Base-by-base conservation (phyloP, 2,113 vertebrate genomes). In the Tichodroma muraria region DNA sequence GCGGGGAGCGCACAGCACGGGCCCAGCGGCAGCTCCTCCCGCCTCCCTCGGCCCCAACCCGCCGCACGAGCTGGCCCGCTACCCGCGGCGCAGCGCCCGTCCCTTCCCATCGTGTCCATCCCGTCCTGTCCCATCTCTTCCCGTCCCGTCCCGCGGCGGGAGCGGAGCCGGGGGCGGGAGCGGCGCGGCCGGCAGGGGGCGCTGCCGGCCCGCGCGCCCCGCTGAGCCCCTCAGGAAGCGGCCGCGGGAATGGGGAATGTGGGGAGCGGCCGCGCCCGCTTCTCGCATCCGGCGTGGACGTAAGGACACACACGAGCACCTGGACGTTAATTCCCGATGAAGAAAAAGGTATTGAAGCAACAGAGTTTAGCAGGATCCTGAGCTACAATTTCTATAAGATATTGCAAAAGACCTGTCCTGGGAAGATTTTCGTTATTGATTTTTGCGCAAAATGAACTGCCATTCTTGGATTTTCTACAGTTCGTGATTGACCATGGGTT, bases 261-360 rank as follows among this genome's bases (percentile, higher is more conserved):
- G 6, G 23, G 60, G 40, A 37, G 28, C 2, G 37, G 60, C 59
- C 0, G 16, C 11, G 0, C 1, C 27, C 13, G 6, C 44, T 9
- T 1, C 40, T 4, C 11, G 4, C 5, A 0, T 2, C 13, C 56
- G 0, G 24, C 5, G 1, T 3, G 21, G 8, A 1, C 6, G 0
- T 1, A 1, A 17, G 30, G 50, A 17, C 20, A 28, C 9, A 27
- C 4, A 12, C 1, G 6, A 10, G 44, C 44, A 9, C 19, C 27
- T 13, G 53, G 28, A 31, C 20, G 2, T 16, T 3, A 13, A 14
- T 7, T 22, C 31, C 35, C 6, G 0, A 7, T 1, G 6, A 27
- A 35, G 33, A 4, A 38, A 38, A n/a, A 24, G 30, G 30, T 27
- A 13, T 3, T 6, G 50, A 65, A 40, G 18, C 13, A 1, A 15